Conservation (phyloP, 2,113 vertebrate species). For the Ochotona curzoniae region DNA sequence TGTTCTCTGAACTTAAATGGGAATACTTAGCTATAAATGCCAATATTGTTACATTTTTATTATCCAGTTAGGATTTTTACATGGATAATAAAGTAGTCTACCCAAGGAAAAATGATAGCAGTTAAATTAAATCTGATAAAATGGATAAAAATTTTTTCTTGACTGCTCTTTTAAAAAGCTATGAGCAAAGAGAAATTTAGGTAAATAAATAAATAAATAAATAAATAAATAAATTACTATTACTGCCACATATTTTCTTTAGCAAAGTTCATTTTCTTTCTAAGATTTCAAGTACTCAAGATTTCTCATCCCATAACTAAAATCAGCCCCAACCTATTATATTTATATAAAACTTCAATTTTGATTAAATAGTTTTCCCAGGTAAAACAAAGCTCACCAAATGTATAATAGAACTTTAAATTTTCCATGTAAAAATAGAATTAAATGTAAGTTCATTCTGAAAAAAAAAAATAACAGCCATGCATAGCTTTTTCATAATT, state of each 20-base stretch:
- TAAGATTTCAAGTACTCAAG: not conserved
- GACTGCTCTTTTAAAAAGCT: slow-evolving; percentile 33
- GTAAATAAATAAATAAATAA: slow-evolving; percentile 24
- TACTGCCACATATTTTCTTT: slow-evolving; percentile 46
- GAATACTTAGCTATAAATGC: slow-evolving; percentile 44
- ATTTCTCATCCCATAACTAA: slow-evolving; percentile 22
- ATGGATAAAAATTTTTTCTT: not conserved
- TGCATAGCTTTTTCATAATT: too few species aligned
- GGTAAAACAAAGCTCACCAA: slow-evolving; percentile 38
- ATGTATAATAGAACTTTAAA: not conserved
- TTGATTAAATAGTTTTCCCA: not conserved
- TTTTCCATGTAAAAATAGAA: too few species aligned
- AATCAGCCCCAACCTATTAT: slow-evolving; percentile 4
- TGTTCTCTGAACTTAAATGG: slow-evolving; percentile 45
- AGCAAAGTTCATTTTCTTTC: slow-evolving; percentile 16
- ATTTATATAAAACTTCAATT: not conserved
- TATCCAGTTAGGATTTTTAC: slow-evolving; percentile 31
- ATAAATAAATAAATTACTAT: slow-evolving; percentile 15
- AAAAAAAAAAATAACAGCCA: too few species aligned
- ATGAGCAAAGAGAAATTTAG: not conserved
- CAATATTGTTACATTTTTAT: slow-evolving; percentile 37
- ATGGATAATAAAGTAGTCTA: slow-evolving; percentile 22
- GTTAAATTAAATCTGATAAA: slow-evolving; percentile 62
- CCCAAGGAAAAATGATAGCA: slow-evolving; percentile 36
- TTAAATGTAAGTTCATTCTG: too few species aligned